Evolutionary conservation across 1,140 invertebrate species (phyloP), one percentile per base, ranked within the genome.

Genomic region (Scaptomyza graminum): DNA sequence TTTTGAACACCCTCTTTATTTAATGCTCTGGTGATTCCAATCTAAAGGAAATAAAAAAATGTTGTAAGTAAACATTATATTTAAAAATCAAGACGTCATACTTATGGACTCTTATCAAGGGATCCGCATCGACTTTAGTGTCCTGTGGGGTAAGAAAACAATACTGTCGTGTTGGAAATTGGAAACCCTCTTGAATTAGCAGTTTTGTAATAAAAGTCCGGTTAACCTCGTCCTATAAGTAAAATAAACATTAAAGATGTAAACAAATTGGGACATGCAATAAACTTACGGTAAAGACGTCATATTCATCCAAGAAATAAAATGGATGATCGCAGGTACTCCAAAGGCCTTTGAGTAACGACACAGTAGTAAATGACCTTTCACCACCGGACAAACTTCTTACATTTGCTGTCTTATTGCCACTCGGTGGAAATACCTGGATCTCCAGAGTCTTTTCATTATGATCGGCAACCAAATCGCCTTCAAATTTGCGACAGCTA

Each of bases 251-350:
- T 18, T 50, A 44, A 59, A 47, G 61, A 37, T 39, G 31, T 25
- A 56, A 22, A 15, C 7, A n/a, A 22, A 37, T 9, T 5, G 12
- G 15, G 39, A 16, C 7, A 5, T 22, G 12, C 5, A 5, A 1
- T 0, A 3, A 43, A 57, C 82, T 59, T 80, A 96, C 98, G 96
- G 99, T 99, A 91, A 98, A 99, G 0, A 99, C 98, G 92, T 99
- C 98, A 92, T 99, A 99, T 93, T 99, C 98, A 91, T 99, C 98
- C 46, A 99, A 93, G 90, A 99, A 98, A 90, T 97, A 96, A 92
- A 99, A 99, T 0, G 98, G 98, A 64, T 97, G 94, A 69, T 96
- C 95, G 79, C 97, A 96, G 55, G 95, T 95, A 44, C 97, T 95
- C 98, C 98, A 99, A 11, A 99, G 93, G 3, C 98, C 94, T 80